A percentile compares a stretch with the other conserved stretches of the same genome.
These are phyloP conservation scores for Austrofundulus limnaeus DNA, from an alignment of 2,113 vertebrate genomes.

Conservation along the genomic window DNA sequence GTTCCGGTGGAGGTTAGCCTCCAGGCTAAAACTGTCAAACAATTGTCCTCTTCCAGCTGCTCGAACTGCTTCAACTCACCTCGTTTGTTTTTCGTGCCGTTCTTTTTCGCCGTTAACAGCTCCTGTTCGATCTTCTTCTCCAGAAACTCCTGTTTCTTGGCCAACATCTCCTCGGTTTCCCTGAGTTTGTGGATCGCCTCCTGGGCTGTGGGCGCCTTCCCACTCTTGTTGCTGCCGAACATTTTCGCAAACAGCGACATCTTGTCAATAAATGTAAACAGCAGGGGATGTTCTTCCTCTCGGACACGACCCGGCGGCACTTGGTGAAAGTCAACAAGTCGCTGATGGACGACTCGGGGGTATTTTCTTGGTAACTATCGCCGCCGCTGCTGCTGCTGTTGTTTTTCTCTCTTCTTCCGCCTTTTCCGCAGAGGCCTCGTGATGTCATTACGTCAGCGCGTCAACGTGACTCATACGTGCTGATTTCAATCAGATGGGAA, in stretches of 20 bases:
- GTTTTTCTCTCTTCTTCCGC: slow-evolving; percentile 70
- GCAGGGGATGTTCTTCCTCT: fast-evolving
- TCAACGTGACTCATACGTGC: slow-evolving; percentile 42
- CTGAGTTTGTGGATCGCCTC: slow-evolving; percentile 92
- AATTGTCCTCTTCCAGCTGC: too few species aligned
- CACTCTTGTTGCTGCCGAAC: slow-evolving; percentile 86
- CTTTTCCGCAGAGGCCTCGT: slow-evolving; percentile 62
- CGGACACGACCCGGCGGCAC: not conserved
- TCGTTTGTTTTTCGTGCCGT: slow-evolving; percentile 97
- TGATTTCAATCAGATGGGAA: not conserved
- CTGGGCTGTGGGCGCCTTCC: slow-evolving; percentile 87
- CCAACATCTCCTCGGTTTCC: slow-evolving; percentile 94
- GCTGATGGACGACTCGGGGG: not conserved
- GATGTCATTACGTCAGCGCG: slow-evolving; percentile 70
- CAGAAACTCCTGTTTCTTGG: slow-evolving; percentile 94
- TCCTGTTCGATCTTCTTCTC: slow-evolving; percentile 95
- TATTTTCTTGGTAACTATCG: not conserved
- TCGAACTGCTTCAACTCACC: slow-evolving; percentile 72
- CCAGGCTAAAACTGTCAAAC: slow-evolving; percentile 32
- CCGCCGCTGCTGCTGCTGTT: slow-evolving; percentile 38
- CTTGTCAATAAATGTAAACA: not conserved
- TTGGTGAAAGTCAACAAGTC: not conserved
- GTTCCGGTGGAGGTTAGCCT: slow-evolving; percentile 25
- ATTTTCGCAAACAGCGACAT: slow-evolving; percentile 90
- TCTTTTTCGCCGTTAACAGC: slow-evolving; percentile 87